Base-by-base conservation (phyloP, 2,888 invertebrate genomes). In the Neoascia interrupta region DNA sequence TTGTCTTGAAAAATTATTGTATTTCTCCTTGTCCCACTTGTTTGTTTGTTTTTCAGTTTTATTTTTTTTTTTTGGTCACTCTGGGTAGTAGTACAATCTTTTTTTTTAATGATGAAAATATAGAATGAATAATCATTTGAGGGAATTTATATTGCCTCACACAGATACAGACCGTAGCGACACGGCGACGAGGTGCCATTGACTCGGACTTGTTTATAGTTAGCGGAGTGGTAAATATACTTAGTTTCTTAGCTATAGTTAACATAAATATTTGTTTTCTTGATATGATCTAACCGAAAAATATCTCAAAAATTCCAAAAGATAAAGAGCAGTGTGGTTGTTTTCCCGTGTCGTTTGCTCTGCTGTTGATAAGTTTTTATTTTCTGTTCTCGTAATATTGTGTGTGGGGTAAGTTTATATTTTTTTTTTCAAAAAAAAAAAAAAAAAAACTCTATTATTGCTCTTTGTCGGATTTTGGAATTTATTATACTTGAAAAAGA, bases 21-120 rank as follows among this genome's bases (percentile, higher is more conserved):
- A n/a, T n/a, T 79, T 79, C 72, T 79, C 72, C 70, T 79, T 79
- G 76, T 79, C 36, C 58, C 72, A 72, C 54, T 79, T 79, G 76
- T 66, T 79, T 66, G 76, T 76, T 79, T 69, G 63, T 69, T 69
- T 66, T 63, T 23, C 19, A 16, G 6, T 47, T 18, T 28, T 51
- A 41, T 18, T 34, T 41, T 36, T 51, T 54, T 63, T 23, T 37
- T 18, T 66, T 39, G 36, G 56, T 63, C 54, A 60, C 58, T 45
- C 49, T 26, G 49, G 61, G 49, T 75, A 63, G 56, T 69, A 69
- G 37, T 58, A 49, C 64, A 53, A 70, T 61, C 72, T 72, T 58
- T 60, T 63, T 69, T 61, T 79, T 72, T 58, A 79, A 60, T 72
- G 72, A 54, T 66, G 54, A 79, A 72, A 69, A 72, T 66, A 54